phyloP scores from a whole-genome alignment of 2,797 vertebrate genomes.

The Lepilemur ruficaudatus region DNA sequence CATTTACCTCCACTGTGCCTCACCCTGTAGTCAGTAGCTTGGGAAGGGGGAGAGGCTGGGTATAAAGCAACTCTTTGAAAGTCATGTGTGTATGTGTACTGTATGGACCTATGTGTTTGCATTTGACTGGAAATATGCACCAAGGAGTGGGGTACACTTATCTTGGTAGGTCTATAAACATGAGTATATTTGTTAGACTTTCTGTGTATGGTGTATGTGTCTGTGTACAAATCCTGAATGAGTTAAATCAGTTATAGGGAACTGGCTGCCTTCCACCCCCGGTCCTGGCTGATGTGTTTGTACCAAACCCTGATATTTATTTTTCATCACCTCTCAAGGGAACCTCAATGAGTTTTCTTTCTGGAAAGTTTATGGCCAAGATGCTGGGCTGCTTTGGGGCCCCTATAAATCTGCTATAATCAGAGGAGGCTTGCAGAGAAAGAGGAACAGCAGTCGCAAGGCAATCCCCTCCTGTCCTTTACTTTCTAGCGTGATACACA shows the following conservation, averaged over 20 bases:
- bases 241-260: constrained; percentile 66
- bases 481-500: constrained; percentile 38
- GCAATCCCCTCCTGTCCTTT: constrained; percentile 54
- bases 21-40: constrained; percentile 40
- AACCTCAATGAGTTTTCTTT: constrained; percentile 80
- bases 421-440: constrained; percentile 73
- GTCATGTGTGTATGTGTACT: neutral
- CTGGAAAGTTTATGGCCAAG: constrained; percentile 79
- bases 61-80: constrained; percentile 21
- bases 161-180: constrained; percentile 50
- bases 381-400: constrained; percentile 78
- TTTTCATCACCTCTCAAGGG: constrained; percentile 80
- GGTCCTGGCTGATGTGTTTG: constrained; percentile 76
- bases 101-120: neutral
- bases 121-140: constrained; percentile 1
- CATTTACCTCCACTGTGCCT: constrained; percentile 48
- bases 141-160: neutral
- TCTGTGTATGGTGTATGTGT: neutral
- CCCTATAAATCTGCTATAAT: constrained; percentile 79
- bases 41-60: neutral
- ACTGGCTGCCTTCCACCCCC: constrained; percentile 65
- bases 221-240: constrained; percentile 59
- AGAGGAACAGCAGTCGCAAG: constrained; percentile 68
- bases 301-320: constrained; percentile 80
- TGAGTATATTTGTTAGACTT: constrained; percentile 31